Conservation (phyloP, 2,113 vertebrate species). For the Galemys pyrenaicus region DNA sequence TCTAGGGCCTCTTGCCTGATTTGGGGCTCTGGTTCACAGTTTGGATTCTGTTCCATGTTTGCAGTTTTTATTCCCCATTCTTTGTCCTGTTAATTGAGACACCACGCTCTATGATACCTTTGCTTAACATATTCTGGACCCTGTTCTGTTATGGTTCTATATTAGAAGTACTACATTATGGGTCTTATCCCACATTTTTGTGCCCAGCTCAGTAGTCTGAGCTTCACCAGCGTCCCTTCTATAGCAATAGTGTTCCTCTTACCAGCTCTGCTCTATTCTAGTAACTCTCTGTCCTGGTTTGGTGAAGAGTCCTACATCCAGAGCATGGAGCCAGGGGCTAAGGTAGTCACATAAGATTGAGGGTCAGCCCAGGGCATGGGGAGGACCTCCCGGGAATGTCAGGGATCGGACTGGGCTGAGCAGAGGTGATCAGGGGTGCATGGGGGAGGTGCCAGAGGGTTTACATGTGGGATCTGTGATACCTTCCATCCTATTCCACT, state of each 20-base stretch:
- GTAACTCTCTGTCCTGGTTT: conserved; percentile 87
- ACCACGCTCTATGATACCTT: background rate
- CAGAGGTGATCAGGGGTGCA: background rate
- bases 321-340: conserved; percentile 87
- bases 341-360: conserved; percentile 85
- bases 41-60: background rate
- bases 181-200: background rate
- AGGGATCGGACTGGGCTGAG: background rate
- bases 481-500: background rate
- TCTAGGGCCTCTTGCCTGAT: background rate
- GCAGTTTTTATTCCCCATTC: background rate
- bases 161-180: conserved; percentile 40
- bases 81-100: conserved; percentile 5
- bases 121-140: background rate
- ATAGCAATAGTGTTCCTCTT: conserved; percentile 14
- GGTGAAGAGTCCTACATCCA: conserved; percentile 87
- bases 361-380: background rate
- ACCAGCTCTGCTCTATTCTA: conserved; percentile 68
- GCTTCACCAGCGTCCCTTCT: background rate
- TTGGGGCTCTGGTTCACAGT: conserved; percentile 2
- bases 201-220: background rate
- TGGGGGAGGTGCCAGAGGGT: background rate
- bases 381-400: background rate
- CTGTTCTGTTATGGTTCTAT: background rate
- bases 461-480: background rate